Base-by-base conservation (phyloP, 2,797 vertebrate species). In the Rhinatrema bivittatum region DNA sequence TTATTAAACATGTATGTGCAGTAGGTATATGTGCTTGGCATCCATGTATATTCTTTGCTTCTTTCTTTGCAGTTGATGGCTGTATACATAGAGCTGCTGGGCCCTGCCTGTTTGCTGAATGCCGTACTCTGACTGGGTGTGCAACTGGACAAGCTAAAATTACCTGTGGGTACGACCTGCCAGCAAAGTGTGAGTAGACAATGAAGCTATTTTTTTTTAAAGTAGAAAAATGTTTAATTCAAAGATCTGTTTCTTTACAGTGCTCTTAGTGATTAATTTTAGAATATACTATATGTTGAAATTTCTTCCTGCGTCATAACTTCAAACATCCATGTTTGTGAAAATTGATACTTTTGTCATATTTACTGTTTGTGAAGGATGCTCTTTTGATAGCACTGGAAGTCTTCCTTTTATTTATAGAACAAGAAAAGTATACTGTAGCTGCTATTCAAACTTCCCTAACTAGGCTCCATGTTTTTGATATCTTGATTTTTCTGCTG, bases 31-130 rank as follows among this genome's bases (percentile, higher is more conserved):
- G n/a, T n/a, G n/a, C n/a, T n/a, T n/a, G n/a, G n/a, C n/a, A n/a
- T n/a, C n/a, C n/a, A n/a, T n/a, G n/a, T n/a, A n/a, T n/a, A n/a
- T n/a, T n/a, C n/a, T 25, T 10, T 53, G 42, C 5, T 13, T 35
- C 38, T 56, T 63, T 46, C 70, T 44, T 82, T 69, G 29, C 38
- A 98, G 96, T 98, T 61, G 96, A 99, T 9, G 95, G 96, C 68
- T 99, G 96, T 55, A 99, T 99, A 79, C 96, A 99, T 77, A 87
- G 92, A 81, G 93, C 94, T 11, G 92, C 96, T 0, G 96, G 96
- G 19, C 85, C 90, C 63, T 91, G 87, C 62, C 79, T 99, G 17
- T 84, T 89, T 9, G 93, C 94, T 4, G 96, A 98, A 70, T 99
- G 96, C 57, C 87, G 89, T 50, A 85, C 79, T 29, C 85, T 99